Percentiles rank a stretch among this genome's conserved stretches.
Evolutionary conservation across 2,797 vertebrate species (phyloP).

Genomic region (Sebastolobus alascanus): DNA sequence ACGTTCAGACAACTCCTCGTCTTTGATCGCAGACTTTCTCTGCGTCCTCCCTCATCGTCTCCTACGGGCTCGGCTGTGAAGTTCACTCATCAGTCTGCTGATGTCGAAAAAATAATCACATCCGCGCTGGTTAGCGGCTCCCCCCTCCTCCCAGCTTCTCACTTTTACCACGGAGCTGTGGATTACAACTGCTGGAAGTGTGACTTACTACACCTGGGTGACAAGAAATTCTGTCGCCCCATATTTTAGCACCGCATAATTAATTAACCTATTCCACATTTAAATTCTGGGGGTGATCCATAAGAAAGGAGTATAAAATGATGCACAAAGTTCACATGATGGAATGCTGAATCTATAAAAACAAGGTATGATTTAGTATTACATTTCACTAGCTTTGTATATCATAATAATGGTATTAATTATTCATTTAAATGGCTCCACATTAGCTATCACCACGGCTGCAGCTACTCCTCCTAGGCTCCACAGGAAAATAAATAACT

Average conservation of each 20-base stretch:
- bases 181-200: slow-evolving; percentile 26
- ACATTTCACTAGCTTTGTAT: neutral
- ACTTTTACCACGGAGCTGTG: neutral
- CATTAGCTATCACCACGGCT: neutral
- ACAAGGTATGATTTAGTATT: neutral
- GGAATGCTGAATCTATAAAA: neutral
- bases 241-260: slow-evolving; percentile 15
- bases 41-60: slow-evolving; percentile 3
- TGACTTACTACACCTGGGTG: slow-evolving; percentile 39
- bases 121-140: slow-evolving; percentile 14
- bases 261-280: neutral
- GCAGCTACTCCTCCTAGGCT: neutral
- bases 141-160: neutral
- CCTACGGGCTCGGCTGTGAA: slow-evolving; percentile 29
- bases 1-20: slow-evolving; percentile 28
- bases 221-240: slow-evolving; percentile 12
- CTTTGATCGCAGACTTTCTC: slow-evolving; percentile 26
- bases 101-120: slow-evolving; percentile 1
- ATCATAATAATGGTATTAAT: neutral
- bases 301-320: neutral
- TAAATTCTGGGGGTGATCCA: neutral
- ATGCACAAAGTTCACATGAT: neutral
- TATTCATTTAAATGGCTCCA: neutral
- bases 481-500: neutral
- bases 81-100: slow-evolving; percentile 46